Evolutionary conservation across 2,797 vertebrate genomes (phyloP).

Genomic region (Ctenosaura bakeri): DNA sequence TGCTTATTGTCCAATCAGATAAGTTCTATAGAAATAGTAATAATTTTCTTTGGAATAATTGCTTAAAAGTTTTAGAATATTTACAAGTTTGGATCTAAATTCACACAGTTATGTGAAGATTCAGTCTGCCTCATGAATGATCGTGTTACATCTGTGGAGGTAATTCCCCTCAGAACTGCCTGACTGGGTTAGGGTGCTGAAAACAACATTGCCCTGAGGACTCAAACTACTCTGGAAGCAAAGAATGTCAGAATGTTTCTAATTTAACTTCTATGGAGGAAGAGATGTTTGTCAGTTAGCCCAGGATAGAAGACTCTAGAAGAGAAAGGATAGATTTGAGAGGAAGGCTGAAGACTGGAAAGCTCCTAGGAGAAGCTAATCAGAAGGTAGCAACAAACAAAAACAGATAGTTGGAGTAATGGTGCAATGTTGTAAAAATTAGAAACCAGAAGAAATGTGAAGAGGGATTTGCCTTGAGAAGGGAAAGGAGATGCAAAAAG

Average conservation of each 20-base stretch:
- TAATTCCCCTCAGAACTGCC: background rate
- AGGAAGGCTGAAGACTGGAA: background rate
- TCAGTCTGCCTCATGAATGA: background rate
- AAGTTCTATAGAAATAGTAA: background rate
- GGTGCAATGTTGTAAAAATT: background rate
- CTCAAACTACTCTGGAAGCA: background rate
- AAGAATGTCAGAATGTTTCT: background rate
- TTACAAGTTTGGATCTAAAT: background rate
- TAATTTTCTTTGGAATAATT: background rate
- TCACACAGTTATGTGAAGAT: too few species aligned
- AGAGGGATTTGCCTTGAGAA: background rate
- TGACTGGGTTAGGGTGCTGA: background rate
- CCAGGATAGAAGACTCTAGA: background rate
- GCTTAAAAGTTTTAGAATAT: slow-evolving; percentile 19
- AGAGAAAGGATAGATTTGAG: background rate
- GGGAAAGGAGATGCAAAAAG: background rate
- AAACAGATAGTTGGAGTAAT: background rate
- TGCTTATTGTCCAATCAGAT: background rate
- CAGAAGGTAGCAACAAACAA: background rate
- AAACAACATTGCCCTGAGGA: background rate
- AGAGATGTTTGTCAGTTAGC: background rate
- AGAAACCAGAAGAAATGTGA: background rate
- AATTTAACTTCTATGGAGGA: background rate
- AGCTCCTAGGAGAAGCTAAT: background rate
- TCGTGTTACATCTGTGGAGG: background rate